phyloP scores from a whole-genome alignment of 2,797 vertebrate species.

The Manis pentadactyla region DNA sequence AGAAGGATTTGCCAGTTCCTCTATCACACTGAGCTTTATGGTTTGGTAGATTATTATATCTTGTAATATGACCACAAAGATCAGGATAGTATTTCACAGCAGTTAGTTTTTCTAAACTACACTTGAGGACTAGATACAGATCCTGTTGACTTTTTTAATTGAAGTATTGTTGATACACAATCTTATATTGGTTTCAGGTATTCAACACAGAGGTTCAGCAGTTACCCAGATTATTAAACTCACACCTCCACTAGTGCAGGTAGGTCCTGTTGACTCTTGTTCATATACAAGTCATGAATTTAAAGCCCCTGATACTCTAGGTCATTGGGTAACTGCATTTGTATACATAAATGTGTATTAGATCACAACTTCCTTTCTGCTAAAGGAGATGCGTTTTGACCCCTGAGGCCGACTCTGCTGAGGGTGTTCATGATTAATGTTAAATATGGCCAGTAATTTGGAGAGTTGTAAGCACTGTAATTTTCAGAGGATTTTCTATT shows the following conservation, averaged over 20 bases:
- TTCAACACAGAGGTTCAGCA: no score
- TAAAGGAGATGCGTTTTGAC: conserved; percentile 25
- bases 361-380: neutral
- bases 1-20: neutral
- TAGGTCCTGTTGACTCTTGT: neutral
- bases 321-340: neutral
- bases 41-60: neutral
- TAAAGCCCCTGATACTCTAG: neutral
- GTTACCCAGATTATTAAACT: no score
- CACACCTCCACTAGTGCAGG: no score
- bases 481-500: conserved; percentile 51
- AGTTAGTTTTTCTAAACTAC: conserved; percentile 19
- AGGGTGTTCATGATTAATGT: conserved; percentile 55
- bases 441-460: neutral
- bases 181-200: no score
- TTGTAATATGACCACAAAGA: neutral
- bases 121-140: neutral
- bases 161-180: no score
- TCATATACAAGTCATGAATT: neutral
- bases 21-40: neutral
- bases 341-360: neutral
- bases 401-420: neutral
- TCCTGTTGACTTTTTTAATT: neutral
- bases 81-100: neutral
- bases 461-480: neutral